phyloP scores from a whole-genome alignment of 2,888 invertebrate species.

The Aleiodes alternator region DNA sequence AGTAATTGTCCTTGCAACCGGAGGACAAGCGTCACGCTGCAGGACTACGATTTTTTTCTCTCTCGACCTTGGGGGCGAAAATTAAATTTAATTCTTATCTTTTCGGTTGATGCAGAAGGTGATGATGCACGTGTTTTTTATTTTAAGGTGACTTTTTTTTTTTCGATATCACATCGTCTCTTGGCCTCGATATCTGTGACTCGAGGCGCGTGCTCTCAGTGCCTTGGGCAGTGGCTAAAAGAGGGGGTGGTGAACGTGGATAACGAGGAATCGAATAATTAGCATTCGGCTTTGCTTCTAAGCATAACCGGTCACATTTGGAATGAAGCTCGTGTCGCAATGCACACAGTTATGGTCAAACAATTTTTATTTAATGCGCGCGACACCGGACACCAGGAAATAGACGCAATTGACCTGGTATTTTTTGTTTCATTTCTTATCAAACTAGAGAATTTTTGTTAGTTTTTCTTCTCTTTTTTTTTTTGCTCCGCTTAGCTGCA shows the following conservation, averaged over 20 bases:
- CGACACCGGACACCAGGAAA: slow-evolving; percentile 16
- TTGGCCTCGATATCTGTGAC: slow-evolving; percentile 43
- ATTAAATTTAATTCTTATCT: slow-evolving; percentile 4
- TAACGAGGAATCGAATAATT: slow-evolving; percentile 35
- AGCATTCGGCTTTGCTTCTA: slow-evolving; percentile 31
- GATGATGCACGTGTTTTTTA: slow-evolving; percentile 21
- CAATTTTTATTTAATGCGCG: slow-evolving; percentile 27
- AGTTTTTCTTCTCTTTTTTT: background rate
- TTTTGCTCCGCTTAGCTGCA: background rate
- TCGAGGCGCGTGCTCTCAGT: slow-evolving; percentile 26
- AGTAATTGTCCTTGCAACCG: slow-evolving; percentile 24
- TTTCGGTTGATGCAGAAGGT: slow-evolving; percentile 5
- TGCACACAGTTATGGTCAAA: slow-evolving; percentile 22
- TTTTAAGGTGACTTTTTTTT: background rate
- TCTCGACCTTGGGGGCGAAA: slow-evolving; percentile 30
- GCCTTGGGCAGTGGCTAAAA: background rate
- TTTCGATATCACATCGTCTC: slow-evolving; percentile 27
- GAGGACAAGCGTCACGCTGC: slow-evolving; percentile 21
- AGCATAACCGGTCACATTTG: slow-evolving; percentile 26
- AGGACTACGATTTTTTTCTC: slow-evolving; percentile 1
- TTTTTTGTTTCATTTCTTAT: background rate
- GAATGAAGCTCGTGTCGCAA: slow-evolving; percentile 26
- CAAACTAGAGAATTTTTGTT: background rate
- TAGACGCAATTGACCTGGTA: slow-evolving; percentile 30
- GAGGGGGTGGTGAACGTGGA: slow-evolving; percentile 7